These are phyloP conservation scores for Actinostola sp. DNA, from an alignment of 92 coral and sea anemone species.

Conservation along the genomic window DNA sequence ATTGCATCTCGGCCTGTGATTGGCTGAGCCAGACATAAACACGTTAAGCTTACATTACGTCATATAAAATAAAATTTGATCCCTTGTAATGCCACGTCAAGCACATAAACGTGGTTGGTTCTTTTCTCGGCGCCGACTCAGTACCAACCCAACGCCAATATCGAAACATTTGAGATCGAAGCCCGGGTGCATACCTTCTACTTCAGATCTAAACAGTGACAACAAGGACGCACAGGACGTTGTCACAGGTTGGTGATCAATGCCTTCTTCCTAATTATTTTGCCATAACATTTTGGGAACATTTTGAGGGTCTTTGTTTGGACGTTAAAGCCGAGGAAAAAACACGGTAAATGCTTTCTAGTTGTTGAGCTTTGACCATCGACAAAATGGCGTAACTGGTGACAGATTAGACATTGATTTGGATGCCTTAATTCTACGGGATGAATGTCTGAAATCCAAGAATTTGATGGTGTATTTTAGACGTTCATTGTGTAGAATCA, in stretches of 20 bases:
- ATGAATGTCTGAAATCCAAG: slow-evolving; percentile 21
- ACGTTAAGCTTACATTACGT: slow-evolving; percentile 94
- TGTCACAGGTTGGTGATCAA: slow-evolving; percentile 90
- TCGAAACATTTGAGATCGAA: slow-evolving; percentile 83
- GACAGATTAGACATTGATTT: slow-evolving; percentile 4
- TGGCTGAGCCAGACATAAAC: slow-evolving; percentile 77
- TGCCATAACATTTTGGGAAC: slow-evolving; percentile 24
- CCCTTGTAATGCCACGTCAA: slow-evolving; percentile 99
- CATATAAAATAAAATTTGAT: slow-evolving; percentile 91
- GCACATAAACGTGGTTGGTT: slow-evolving; percentile 89
- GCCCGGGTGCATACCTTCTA: slow-evolving; percentile 77
- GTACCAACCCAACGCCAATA: slow-evolving; percentile 63
- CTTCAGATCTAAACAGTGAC: slow-evolving; percentile 62
- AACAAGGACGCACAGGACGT: slow-evolving; percentile 70
- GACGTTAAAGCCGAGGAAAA: slow-evolving; percentile 13
- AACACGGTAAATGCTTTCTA: slow-evolving; percentile 38
- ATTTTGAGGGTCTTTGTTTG: slow-evolving; percentile 17
- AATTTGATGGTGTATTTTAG: slow-evolving; percentile 1
- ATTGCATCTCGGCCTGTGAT: slow-evolving; percentile 73
- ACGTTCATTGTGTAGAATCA: slow-evolving; percentile 3
- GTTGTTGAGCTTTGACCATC: slow-evolving; percentile 22
- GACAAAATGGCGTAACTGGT: slow-evolving; percentile 38
- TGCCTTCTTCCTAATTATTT: slow-evolving; percentile 51
- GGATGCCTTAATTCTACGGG: slow-evolving; percentile 2
- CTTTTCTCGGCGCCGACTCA: slow-evolving; percentile 77